phyloP scores from a whole-genome alignment of 2,113 vertebrate species.

The Chamaea fasciata region DNA sequence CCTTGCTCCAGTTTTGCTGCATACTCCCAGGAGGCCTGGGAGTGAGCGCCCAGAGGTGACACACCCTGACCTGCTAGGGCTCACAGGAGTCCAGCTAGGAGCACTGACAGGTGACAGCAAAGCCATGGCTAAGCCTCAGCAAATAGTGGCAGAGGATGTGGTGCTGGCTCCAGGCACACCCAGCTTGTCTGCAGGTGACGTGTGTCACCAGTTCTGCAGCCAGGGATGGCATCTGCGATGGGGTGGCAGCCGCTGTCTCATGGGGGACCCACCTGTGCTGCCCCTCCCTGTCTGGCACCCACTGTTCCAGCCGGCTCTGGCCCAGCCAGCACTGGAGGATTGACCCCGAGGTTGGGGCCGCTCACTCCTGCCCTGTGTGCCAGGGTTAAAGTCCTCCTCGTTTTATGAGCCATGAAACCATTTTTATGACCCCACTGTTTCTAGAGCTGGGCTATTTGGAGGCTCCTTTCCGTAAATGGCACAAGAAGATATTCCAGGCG shows the following conservation, averaged over 20 bases:
- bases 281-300: neutral
- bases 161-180: neutral
- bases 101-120: neutral
- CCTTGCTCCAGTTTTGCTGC: neutral
- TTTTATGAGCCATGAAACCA: conserved; percentile 2
- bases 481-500: neutral
- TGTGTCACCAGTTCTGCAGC: neutral
- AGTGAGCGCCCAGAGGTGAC: fast-evolving
- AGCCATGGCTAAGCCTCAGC: fast-evolving
- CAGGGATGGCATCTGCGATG: fast-evolving
- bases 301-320: neutral
- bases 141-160: neutral
- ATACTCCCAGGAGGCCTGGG: fast-evolving
- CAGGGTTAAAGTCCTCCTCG: neutral
- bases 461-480: fast-evolving
- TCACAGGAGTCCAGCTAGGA: neutral
- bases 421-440: neutral
- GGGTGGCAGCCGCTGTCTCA: fast-evolving
- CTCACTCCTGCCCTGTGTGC: neutral
- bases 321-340: fast-evolving
- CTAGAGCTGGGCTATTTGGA: neutral
- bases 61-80: neutral
- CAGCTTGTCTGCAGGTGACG: fast-evolving
- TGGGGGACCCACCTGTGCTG: neutral
- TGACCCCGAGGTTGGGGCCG: neutral